A percentile compares a stretch with the other conserved stretches of the same genome.
phyloP scores from a whole-genome alignment of 30 jellyfish, hydroid and myxozoan genomes.

The Phacellophora camtschatica region DNA sequence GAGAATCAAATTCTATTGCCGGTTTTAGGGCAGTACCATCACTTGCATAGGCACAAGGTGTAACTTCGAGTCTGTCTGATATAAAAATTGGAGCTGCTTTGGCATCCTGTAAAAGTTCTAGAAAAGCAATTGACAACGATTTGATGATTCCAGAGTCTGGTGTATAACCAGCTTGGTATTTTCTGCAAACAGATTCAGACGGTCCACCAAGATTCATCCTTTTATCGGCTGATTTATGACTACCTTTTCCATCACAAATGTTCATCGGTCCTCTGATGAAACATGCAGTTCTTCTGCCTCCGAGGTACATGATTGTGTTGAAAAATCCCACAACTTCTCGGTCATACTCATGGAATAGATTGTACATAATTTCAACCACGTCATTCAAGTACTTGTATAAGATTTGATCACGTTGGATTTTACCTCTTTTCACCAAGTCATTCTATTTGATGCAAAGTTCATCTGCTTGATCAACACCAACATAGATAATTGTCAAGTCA shows the following conservation, averaged over 20 bases:
- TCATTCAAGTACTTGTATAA: slow-evolving; percentile 17
- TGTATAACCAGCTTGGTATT: slow-evolving; percentile 1
- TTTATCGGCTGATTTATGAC: not conserved
- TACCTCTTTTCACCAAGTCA: not conserved
- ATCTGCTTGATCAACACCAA: slow-evolving; percentile 31
- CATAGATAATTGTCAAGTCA: not conserved
- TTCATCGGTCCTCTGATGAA: slow-evolving; percentile 29
- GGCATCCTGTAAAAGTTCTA: not conserved
- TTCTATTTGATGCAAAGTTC: not conserved
- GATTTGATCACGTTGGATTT: not conserved
- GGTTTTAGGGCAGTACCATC: slow-evolving; percentile 57
- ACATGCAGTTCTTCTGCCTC: slow-evolving; percentile 5
- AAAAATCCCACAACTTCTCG: slow-evolving; percentile 33
- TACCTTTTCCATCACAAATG: slow-evolving; percentile 8
- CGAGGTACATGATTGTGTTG: slow-evolving; percentile 5
- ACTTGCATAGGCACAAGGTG: slow-evolving; percentile 12
- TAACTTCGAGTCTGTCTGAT: not conserved
- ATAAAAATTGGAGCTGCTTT: not conserved
- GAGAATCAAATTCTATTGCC: slow-evolving; percentile 28
- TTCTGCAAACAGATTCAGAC: slow-evolving; percentile 18
- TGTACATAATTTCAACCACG: slow-evolving; percentile 2
- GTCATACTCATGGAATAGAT: slow-evolving; percentile 5
- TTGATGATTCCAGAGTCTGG: slow-evolving; percentile 15
- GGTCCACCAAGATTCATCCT: slow-evolving; percentile 46
- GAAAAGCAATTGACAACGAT: not conserved